Conservation (phyloP, 2,888 invertebrate genomes). For the Prenolepis imparis region DNA sequence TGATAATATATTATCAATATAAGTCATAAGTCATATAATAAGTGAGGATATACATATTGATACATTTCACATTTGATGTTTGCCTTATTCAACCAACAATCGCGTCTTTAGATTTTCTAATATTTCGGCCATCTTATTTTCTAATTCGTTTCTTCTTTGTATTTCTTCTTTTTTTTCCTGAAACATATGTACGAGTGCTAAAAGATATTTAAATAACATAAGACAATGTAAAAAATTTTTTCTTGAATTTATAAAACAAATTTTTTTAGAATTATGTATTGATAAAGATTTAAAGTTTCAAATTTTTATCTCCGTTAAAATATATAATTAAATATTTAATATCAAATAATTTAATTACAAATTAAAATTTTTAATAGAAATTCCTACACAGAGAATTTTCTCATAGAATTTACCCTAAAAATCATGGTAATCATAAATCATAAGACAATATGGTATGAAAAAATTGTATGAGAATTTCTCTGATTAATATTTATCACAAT, state of each 20-base stretch:
- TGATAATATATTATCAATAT: background rate
- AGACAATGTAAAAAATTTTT: background rate
- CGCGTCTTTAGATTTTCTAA: conserved; percentile 80
- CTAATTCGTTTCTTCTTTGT: conserved; percentile 75
- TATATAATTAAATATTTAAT: background rate
- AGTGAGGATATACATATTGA: background rate
- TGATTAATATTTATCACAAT: no score
- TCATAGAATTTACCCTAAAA: no score
- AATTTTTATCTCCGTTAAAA: background rate
- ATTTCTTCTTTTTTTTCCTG: conserved; percentile 77
- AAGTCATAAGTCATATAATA: background rate
- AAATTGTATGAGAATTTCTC: no score
- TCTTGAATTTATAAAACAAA: background rate
- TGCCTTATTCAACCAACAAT: conserved; percentile 77
- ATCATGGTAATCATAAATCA: no score
- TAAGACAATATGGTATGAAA: no score
- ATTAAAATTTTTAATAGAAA: background rate
- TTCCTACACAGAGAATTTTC: no score
- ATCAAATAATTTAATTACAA: background rate
- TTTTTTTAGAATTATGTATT: background rate
- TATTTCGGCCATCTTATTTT: conserved; percentile 79
- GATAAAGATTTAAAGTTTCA: background rate
- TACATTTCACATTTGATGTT: background rate
- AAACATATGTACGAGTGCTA: conserved; percentile 65
- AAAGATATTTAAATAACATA: background rate